A percentile compares a stretch with the other conserved stretches of the same genome.
Conservation (phyloP, 53 echinoderm and acorn worm genomes). For the Apostichopus leukothele region DNA sequence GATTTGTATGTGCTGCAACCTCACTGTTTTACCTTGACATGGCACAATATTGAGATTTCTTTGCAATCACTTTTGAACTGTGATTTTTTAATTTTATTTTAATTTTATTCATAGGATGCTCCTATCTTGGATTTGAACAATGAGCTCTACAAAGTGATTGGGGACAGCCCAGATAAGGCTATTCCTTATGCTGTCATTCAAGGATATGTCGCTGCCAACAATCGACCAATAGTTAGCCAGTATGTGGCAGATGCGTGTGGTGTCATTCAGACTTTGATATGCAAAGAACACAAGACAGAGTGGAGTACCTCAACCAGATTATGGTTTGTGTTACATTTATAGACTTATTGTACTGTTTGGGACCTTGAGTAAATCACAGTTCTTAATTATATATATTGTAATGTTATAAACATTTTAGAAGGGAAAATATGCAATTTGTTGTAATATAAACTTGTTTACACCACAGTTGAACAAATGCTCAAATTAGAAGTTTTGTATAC, state of each 20-base stretch:
- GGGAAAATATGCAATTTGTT: no score
- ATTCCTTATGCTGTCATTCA: slow-evolving; percentile 92
- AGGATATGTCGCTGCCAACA: slow-evolving; percentile 69
- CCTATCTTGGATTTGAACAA: slow-evolving; percentile 69
- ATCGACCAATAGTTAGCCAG: slow-evolving; percentile 72
- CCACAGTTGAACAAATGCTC: no score
- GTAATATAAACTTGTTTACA: no score
- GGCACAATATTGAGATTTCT: background rate
- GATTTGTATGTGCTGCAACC: background rate
- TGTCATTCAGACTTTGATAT: slow-evolving; percentile 82
- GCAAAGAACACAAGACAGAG: slow-evolving; percentile 90
- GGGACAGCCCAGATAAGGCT: slow-evolving; percentile 68
- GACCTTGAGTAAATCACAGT: no score
- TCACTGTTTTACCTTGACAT: background rate
- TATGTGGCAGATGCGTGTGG: slow-evolving; percentile 71
- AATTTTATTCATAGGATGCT: slow-evolving; percentile 68
- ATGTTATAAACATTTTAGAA: no score
- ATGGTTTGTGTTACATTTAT: slow-evolving; percentile 57
- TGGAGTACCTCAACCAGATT: slow-evolving; percentile 93
- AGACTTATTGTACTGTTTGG: no score
- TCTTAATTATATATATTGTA: no score
- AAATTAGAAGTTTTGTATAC: no score
- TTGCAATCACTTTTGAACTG: background rate
- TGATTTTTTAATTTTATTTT: background rate
- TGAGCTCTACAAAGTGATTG: slow-evolving; percentile 62